Conservation (phyloP, 2,113 vertebrate species). For the Ornithorhynchus anatinus region DNA sequence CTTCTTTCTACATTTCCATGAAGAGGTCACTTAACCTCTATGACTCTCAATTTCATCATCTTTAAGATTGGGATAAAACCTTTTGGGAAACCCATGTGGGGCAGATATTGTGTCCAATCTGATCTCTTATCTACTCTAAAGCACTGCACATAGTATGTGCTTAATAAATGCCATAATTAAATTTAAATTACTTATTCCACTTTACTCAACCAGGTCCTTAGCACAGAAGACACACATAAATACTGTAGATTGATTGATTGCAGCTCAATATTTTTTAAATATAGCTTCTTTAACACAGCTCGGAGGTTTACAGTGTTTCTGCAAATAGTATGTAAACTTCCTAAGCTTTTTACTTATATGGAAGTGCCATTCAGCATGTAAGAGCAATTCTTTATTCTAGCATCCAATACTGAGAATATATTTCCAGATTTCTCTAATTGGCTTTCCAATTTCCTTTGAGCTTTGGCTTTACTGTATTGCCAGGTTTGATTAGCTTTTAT, state of each 20-base stretch:
- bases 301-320: background rate
- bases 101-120: too few relatives aligned
- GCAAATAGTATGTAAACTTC: background rate
- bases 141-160: too few relatives aligned
- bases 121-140: too few relatives aligned
- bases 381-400: conserved; percentile 15
- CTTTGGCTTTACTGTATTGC: conserved; percentile 8
- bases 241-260: background rate
- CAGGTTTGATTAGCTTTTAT: background rate
- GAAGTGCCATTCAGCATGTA: background rate
- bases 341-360: background rate
- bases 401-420: conserved; percentile 15
- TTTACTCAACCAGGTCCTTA: too few relatives aligned
- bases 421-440: conserved; percentile 9
- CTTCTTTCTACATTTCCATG: too few relatives aligned
- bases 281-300: background rate
- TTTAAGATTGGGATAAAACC: too few relatives aligned
- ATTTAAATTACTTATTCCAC: too few relatives aligned
- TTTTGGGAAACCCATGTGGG: too few relatives aligned
- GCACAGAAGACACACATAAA: too few relatives aligned
- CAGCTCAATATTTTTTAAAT: background rate
- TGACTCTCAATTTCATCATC: too few relatives aligned
- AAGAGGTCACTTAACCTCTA: too few relatives aligned
- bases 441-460: conserved; percentile 24
- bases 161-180: too few relatives aligned